Evolutionary conservation across 2,888 invertebrate genomes (phyloP), one percentile per base, ranked within the genome.

Genomic region (Metallyticus violacea): DNA sequence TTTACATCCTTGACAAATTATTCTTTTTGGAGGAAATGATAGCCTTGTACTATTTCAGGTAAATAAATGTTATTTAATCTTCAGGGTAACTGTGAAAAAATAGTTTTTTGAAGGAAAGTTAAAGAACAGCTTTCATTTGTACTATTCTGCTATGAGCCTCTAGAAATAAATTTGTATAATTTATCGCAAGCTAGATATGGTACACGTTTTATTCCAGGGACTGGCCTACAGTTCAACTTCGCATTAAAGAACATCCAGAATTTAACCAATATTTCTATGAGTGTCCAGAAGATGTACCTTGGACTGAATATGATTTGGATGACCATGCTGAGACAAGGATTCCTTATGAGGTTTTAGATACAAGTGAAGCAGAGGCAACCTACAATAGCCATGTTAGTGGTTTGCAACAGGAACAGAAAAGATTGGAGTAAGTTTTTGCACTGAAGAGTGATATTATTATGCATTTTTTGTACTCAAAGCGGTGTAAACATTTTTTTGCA

Each of bases 181-280:
- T n/a, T n/a, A n/a, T n/a, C n/a, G n/a, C n/a, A n/a, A n/a, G n/a
- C n/a, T n/a, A n/a, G n/a, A n/a, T 7, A 79, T 15, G n/a, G n/a
- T n/a, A n/a, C n/a, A n/a, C n/a, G n/a, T 87, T 81, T 77, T 91
- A 90, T 90, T 91, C 40, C 91, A 97, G 97, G 90, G 97, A 98
- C 91, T 99, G 99, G 99, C 94, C 95, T 85, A 94, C 95, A 89
- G 96, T 98, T 87, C 95, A 97, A 89, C 96, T 96, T 88, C 96
- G 97, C 92, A 94, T 99, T 89, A 96, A 97, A 89, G 94, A 95
- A 86, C 99, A 99, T 92, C 96, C 97, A n/a, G 97, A 98, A 91
- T 99, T 98, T 93, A 95, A 96, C 86, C 96, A 96, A 90, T 97
- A 97, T 93, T 99, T 99, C 93, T 97, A 97, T 90, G 96, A 97